Evolutionary conservation across 1,140 invertebrate species (phyloP), one percentile per base, ranked within the genome.

Genomic region (Teleogryllus occipitalis): DNA sequence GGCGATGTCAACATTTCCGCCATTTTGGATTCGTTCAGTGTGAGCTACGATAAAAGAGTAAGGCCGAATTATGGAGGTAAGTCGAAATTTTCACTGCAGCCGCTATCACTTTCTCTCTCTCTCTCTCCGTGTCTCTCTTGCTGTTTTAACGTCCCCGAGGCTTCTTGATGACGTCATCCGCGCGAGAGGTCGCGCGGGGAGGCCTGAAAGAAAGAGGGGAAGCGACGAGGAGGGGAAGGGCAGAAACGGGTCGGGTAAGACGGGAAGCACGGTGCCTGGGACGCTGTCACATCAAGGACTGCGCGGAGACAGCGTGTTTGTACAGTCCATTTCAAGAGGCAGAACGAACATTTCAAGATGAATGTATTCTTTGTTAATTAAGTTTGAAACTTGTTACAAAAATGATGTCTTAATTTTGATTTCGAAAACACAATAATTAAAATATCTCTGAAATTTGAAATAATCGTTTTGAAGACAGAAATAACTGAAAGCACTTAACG

Each of bases 51-150:
- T 90, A 98, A 98, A 92, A 92, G 97, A 92, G 94, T 98, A 91
- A 94, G 96, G 89, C 97, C 97, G 85, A 97, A 97, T 88, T 98
- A 98, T 89, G 96, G 96, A 93, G 96, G 96, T 96, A 90, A 93
- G 95, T 93, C 46, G 76, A 77, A 21, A n/a, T 47, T 47, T 46
- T 47, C 6, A 15, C 46, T 18, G 46, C 47, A 46, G n/a, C n/a
- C 46, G 46, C 47, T 65, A 74, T n/a, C 8, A 14, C 48, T 8
- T 27, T 79, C n/a, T 18, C 54, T 74, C 48, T 54, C 54, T 76
- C 10, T 79, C 47, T 87, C 95, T 94, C 89, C 93, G 96, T 95
- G 95, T 92, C 92, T 93, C 88, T 95, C 96, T 87, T 97, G 54
- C 54, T 65, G 27, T 39, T 39, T 39, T 39, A 39, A 39, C 27